Evolutionary conservation across 2,888 invertebrate species (phyloP), one percentile per base, ranked within the genome.

Genomic region (Trissolcus japonicus): DNA sequence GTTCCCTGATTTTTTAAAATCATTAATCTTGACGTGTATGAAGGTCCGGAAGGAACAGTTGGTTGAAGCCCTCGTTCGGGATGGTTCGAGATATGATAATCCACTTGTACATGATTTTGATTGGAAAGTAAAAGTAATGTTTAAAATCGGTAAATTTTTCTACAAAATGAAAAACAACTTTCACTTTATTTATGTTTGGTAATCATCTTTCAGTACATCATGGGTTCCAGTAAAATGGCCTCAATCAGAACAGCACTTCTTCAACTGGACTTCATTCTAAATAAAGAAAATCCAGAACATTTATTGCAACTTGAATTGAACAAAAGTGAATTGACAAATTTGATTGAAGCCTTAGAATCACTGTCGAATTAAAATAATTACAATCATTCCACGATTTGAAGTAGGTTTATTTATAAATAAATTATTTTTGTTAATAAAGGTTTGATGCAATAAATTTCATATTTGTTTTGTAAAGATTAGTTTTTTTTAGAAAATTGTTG

Each of bases 221-320:
- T 91, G 85, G 92, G 91, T 17, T 90, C 90, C 51, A 91, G 91
- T 66, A 89, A 89, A 80, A 82, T 91, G 69, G 89, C 90, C 41
- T 86, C 90, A 0, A 76, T 90, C 14, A 87, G 89, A 75, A 90
- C 91, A 84, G 89, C 91, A 6, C 80, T 91, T 35, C 80, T 91
- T 35, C 90, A 91, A 77, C 63, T 91, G 53, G 90, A 91, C 82
- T 83, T 92, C 19, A 80, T 79, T 29, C 48, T 85, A 2, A 83
- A 85, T 75, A 14, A 46, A 35, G 35, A 35, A 7, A 35, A 35
- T 35, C 11, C 35, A 11, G 35, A 35, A 35, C 7, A 35, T 35
- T 35, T 35, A 9, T 35, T 35, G 6, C 35, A 80, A 82, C 60
- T 88, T 11, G 88, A 88, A 83, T 69, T 88, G 25, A 83, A 86